Conservation (phyloP, 2,113 vertebrate genomes). For the Nothocercus julius region DNA sequence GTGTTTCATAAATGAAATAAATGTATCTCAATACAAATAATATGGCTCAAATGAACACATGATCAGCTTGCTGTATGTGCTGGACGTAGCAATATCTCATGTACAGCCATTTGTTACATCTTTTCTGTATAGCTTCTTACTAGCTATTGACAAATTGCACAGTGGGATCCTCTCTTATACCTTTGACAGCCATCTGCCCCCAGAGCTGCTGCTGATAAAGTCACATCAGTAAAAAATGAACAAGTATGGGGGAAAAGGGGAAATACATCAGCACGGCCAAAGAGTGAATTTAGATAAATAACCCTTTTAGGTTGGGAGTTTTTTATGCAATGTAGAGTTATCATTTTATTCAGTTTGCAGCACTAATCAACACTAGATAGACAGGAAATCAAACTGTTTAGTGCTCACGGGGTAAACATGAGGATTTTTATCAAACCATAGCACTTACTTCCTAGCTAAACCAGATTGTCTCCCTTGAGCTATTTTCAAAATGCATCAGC, state of each 20-base stretch:
- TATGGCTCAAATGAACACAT: background rate
- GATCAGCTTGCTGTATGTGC: fast-evolving
- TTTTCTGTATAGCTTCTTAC: background rate
- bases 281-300: background rate
- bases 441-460: conserved; percentile 54
- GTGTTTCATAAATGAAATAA: background rate
- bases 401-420: conserved; percentile 73
- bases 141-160: background rate
- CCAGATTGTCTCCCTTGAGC: conserved; percentile 61
- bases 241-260: fast-evolving
- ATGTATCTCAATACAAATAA: background rate
- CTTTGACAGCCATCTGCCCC: background rate
- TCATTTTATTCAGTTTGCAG: conserved; percentile 42
- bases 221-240: background rate
- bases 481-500: conserved; percentile 70
- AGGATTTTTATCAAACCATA: conserved; percentile 62
- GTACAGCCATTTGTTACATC: background rate
- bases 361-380: conserved; percentile 62
- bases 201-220: background rate
- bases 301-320: background rate
- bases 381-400: conserved; percentile 70
- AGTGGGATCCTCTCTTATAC: background rate
- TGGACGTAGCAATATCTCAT: background rate
- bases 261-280: background rate
- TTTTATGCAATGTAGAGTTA: conserved; percentile 25